Evolutionary conservation across 2,797 vertebrate genomes (phyloP).

Genomic region (Gephyroberyx darwinii): DNA sequence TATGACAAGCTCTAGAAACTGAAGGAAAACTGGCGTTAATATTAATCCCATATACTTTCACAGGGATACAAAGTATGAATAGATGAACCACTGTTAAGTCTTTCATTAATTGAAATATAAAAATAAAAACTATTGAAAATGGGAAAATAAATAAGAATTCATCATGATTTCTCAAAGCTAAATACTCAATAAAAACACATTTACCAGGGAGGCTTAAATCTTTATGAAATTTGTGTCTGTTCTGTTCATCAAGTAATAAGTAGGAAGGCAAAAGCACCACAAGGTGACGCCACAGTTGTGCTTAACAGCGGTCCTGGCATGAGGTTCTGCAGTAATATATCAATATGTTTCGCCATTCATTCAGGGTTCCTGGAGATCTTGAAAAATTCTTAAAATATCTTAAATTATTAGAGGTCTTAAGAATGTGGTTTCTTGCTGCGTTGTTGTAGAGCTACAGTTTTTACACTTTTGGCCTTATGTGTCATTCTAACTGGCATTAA

Average conservation of each 20-base stretch:
- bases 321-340: not conserved
- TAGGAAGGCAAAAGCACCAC: conserved; percentile 46
- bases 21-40: not conserved
- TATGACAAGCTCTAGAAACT: conserved; percentile 24
- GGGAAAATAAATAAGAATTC: not conserved
- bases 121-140: not conserved
- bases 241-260: not conserved
- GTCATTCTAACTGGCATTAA: too few relatives aligned
- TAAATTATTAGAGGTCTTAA: too few relatives aligned
- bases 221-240: not conserved
- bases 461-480: too few relatives aligned
- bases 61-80: not conserved
- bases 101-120: not conserved
- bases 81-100: not conserved
- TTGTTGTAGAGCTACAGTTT: too few relatives aligned
- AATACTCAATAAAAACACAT: conserved; percentile 31
- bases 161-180: conserved; percentile 8
- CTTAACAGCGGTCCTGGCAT: not conserved
- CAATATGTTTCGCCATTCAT: too few relatives aligned
- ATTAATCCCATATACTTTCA: not conserved
- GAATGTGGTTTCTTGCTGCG: too few relatives aligned
- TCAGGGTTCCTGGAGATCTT: too few relatives aligned
- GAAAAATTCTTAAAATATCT: too few relatives aligned
- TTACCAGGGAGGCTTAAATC: not conserved
- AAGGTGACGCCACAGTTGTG: conserved; percentile 47